Conservation (phyloP, 1,140 invertebrate species). For the Leptinotarsa undecemlineata region DNA sequence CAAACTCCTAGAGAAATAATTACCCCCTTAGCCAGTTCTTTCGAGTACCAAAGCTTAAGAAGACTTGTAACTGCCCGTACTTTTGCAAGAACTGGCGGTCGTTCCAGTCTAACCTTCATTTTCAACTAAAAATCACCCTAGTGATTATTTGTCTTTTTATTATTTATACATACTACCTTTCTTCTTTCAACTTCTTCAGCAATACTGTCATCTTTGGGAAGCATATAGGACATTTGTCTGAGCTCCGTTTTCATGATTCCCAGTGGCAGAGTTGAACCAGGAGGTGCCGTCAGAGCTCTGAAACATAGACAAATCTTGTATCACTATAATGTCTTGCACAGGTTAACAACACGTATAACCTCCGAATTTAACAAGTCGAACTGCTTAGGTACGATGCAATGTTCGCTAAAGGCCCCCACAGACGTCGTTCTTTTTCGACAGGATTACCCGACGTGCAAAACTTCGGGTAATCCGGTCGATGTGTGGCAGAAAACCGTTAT, state of each 20-base stretch:
- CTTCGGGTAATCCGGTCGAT: no score
- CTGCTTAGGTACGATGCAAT: no score
- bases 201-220: slow-evolving; percentile 26
- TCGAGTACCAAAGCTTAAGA: slow-evolving; percentile 56
- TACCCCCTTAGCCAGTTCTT: slow-evolving; percentile 44
- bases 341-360: no score
- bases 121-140: slow-evolving; percentile 26
- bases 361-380: no score
- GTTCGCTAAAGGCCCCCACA: no score
- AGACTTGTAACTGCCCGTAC: slow-evolving; percentile 53
- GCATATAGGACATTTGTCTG: slow-evolving; percentile 56
- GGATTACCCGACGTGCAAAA: no score
- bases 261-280: slow-evolving; percentile 51
- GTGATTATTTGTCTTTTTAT: background rate
- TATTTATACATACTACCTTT: background rate
- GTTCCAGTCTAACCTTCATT: slow-evolving; percentile 33
- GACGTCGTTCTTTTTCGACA: no score
- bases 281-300: slow-evolving; percentile 35
- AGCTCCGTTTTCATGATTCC: slow-evolving; percentile 57
- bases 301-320: background rate
- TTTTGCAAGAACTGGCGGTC: slow-evolving; percentile 50
- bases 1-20: slow-evolving; percentile 57
- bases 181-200: slow-evolving; percentile 45
- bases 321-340: no score
- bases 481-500: no score